Base-by-base conservation (phyloP, 2,797 vertebrate genomes). In the Picus viridis region DNA sequence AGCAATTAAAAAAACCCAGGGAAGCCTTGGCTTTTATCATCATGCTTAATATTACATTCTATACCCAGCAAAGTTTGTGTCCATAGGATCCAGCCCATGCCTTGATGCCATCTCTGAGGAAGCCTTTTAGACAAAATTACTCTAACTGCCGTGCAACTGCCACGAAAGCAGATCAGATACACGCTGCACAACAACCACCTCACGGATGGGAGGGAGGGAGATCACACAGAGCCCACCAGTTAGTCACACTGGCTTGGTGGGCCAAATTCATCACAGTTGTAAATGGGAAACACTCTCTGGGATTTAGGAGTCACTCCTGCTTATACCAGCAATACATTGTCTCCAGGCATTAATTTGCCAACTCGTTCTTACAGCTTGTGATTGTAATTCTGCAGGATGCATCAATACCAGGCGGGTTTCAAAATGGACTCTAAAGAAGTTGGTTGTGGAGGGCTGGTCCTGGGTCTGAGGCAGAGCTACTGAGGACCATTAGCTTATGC, bases 21-120 rank as follows among this genome's bases (percentile, higher is more conserved):
- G 86, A 96, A 96, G 7, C 54, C 59, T 51, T 77, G 57, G 41
- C 73, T 78, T 95, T 96, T 93, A 92, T 96, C 95, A 93, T 93
- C 53, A 36, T 76, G 57, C 76, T 97, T 96, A 83, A 84, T 79
- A 90, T 93, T 51, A 65, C 56, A 51, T 67, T 90, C 90, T 77
- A 41, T 63, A 92, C 75, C 70, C 51, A 89, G 43, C 53, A 58
- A 90, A 72, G 85, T 95, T 56, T 77, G 51, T 65, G 71, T 75
- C 89, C n/a, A 16, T 94, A 96, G 94, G 71, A 91, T 84, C 89
- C 91, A 83, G 27, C 43, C 27, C 4, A 8, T 80, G 57, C 85
- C 84, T 86, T 77, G 89, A 93, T 74, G 63, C 34, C 79, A 58
- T 87, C 93, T 95, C 88, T 69, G 74, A 96, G 89, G 58, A 92